phyloP scores from a whole-genome alignment of 2,888 invertebrate genomes.

The Caenorhabditis sp. region DNA sequence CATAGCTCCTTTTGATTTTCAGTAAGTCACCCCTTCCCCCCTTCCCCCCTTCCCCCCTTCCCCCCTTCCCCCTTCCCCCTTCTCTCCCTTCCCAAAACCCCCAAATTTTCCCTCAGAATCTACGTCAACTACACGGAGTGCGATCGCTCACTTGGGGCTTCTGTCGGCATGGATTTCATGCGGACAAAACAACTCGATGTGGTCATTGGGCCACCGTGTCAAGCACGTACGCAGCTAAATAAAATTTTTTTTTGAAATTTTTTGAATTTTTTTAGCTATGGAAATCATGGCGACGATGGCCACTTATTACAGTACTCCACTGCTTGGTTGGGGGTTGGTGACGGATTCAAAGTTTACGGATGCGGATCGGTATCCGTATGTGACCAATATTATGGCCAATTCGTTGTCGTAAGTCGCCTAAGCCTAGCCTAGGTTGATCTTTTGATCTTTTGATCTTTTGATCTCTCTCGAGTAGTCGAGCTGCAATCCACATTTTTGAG shows the following conservation, averaged over 20 bases:
- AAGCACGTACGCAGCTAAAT: conserved; percentile 58
- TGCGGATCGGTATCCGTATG: conserved; percentile 58
- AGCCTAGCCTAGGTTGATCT: background rate
- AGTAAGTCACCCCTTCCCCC: too few relatives aligned
- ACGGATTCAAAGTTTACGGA: conserved; percentile 62
- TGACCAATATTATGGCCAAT: conserved; percentile 63
- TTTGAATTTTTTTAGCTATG: conserved; percentile 44
- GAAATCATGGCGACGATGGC: conserved; percentile 64
- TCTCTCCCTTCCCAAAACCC: too few relatives aligned
- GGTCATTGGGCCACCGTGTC: conserved; percentile 74
- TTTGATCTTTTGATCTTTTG: too few relatives aligned
- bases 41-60: too few relatives aligned
- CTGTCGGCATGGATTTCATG: conserved; percentile 69
- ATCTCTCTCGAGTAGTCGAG: too few relatives aligned
- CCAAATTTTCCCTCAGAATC: conserved; percentile 29
- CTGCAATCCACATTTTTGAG: too few relatives aligned
- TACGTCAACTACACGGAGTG: conserved; percentile 66
- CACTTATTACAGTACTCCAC: conserved; percentile 66
- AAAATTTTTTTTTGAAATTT: too few relatives aligned
- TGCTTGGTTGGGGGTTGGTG: conserved; percentile 71
- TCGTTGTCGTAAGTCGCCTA: conserved; percentile 54
- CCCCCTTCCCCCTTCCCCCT: too few relatives aligned
- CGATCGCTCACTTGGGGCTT: conserved; percentile 43
- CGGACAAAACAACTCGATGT: conserved; percentile 63
- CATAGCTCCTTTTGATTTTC: conserved; percentile 64